Evolutionary conservation across 1,140 invertebrate genomes (phyloP), one percentile per base, ranked within the genome.

Genomic region (Choristoneura fumiferana): DNA sequence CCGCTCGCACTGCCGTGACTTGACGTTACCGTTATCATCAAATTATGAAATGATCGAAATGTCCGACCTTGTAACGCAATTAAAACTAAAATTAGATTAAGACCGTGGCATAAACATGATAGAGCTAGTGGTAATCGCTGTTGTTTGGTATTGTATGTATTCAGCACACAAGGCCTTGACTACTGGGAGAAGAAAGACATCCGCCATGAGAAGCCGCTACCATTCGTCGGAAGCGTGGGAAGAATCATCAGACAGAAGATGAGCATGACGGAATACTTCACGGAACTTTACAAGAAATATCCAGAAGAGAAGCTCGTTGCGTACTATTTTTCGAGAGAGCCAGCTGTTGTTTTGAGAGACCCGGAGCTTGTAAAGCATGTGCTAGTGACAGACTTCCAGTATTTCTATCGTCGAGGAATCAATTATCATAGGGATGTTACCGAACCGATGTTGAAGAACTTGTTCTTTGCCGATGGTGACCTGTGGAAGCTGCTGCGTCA

Each of bases 351-450:
- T 0, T 61, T 92, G 0, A 71, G 87, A 8, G 91, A n/a, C n/a
- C n/a, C n/a, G n/a, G n/a, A n/a, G n/a, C n/a, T n/a, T n/a, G n/a
- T n/a, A n/a, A n/a, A n/a, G 92, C 38, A 69, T 12, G 87, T 93
- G 15, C 62, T 92, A 0, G 76, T 91, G 0, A 90, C 89, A 52
- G 90, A 93, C 68, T 93, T 92, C 60, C 52, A 89, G 5, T 71
- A 88, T 62, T 93, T 93, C 61, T 59, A 73, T 52, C 14, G 14
- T 8, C 60, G 73, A 9, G 72, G 75, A 10, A 8, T 71, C 0
- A 63, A 63, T 39, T 17, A 33, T 0, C 57, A 62, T 10, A 65
- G 62, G 9, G 58, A 71, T n/a, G 84, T 87, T 37, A 17, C 49
- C 0, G 72, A 78, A 34, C 70, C 68, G 49, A 22, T 84, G 67